Conservation (phyloP, 2,888 invertebrate genomes). For the Ommatoiulus sabulosus region DNA sequence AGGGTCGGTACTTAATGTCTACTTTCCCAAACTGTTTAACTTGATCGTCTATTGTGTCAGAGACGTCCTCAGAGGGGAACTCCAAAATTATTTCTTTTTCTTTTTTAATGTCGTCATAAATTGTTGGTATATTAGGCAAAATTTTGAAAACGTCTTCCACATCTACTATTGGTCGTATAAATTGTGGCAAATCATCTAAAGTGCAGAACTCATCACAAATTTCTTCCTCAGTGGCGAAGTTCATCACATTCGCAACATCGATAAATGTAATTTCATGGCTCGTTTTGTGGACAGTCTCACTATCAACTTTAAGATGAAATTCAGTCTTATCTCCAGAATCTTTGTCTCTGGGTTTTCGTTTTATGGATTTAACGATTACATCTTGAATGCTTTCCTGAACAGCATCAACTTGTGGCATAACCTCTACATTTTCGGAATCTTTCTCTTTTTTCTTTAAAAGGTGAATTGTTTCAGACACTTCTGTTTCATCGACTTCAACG, state of each 20-base stretch:
- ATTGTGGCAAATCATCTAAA: slow-evolving; percentile 34
- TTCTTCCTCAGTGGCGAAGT: slow-evolving; percentile 37
- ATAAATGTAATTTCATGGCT: slow-evolving; percentile 37
- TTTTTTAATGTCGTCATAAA: background rate
- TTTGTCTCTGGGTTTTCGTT: background rate
- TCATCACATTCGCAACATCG: background rate
- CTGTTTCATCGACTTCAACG: background rate
- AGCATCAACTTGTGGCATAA: background rate
- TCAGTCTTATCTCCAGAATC: background rate
- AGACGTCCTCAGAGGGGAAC: background rate
- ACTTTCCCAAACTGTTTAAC: slow-evolving; percentile 18
- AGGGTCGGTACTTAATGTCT: background rate
- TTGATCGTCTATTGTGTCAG: background rate
- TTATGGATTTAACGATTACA: background rate
- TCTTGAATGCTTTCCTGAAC: background rate
- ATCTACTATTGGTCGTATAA: background rate
- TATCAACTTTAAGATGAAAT: background rate
- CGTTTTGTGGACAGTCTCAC: background rate
- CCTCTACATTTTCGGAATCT: background rate
- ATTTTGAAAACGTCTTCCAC: slow-evolving; percentile 10
- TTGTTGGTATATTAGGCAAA: background rate
- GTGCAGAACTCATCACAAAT: slow-evolving; percentile 14
- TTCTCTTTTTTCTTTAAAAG: slow-evolving; percentile 13
- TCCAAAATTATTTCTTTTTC: background rate
- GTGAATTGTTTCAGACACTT: background rate